Percentiles rank a stretch among this genome's conserved stretches.
phyloP scores from a whole-genome alignment of 2,113 vertebrate genomes.

The Ciconia stormi region DNA sequence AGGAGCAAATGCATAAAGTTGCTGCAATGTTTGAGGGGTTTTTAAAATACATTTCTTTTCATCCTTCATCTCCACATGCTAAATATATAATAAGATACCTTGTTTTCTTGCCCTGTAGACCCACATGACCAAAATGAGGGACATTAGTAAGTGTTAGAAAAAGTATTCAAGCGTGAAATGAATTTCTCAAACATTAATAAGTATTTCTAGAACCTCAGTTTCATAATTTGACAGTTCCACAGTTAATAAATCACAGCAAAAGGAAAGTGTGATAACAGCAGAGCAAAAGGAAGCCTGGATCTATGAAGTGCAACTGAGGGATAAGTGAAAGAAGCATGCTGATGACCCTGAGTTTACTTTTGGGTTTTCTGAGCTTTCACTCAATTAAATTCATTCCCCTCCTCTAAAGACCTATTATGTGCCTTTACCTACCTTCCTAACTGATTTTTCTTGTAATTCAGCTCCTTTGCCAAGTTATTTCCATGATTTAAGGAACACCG shows the following conservation, averaged over 20 bases:
- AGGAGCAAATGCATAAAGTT: background rate
- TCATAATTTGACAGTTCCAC: slow-evolving; percentile 65
- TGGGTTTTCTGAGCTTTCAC: slow-evolving; percentile 49
- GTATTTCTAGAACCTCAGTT: slow-evolving; percentile 55
- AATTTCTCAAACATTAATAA: slow-evolving; percentile 67
- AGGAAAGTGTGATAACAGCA: slow-evolving; percentile 57
- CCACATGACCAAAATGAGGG: slow-evolving; percentile 58
- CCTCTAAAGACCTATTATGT: slow-evolving; percentile 42
- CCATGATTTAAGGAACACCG: slow-evolving; percentile 56
- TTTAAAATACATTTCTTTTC: slow-evolving; percentile 26
- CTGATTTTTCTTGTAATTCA: slow-evolving; percentile 64
- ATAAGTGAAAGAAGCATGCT: slow-evolving; percentile 43
- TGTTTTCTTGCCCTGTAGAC: slow-evolving; percentile 64
- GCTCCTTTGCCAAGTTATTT: slow-evolving; percentile 63
- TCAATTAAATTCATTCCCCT: slow-evolving; percentile 57
- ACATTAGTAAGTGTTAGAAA: slow-evolving; percentile 72
- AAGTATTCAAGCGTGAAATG: slow-evolving; percentile 73
- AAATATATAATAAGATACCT: slow-evolving; percentile 62
- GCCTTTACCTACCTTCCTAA: slow-evolving; percentile 41
- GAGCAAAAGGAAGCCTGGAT: slow-evolving; percentile 50
- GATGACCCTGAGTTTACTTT: slow-evolving; percentile 50
- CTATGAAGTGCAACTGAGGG: slow-evolving; percentile 56
- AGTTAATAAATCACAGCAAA: slow-evolving; percentile 74
- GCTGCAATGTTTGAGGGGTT: background rate
- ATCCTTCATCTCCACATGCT: slow-evolving; percentile 28